Evolutionary conservation across 2,797 vertebrate species (phyloP).

Genomic region (Parambassis ranga): DNA sequence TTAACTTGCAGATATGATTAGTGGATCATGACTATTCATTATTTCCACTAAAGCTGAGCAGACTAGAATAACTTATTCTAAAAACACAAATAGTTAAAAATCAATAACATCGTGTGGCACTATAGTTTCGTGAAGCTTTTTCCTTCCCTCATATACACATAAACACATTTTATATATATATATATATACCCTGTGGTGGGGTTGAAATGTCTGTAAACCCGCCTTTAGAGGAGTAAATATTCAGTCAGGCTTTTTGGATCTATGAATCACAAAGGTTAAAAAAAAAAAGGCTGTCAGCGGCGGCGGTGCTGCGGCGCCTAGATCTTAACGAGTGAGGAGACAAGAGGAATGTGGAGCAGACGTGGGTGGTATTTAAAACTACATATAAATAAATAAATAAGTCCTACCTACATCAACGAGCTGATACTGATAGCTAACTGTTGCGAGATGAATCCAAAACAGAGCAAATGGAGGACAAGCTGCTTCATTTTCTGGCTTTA

Average conservation of each 20-base stretch:
- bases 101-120: too few relatives aligned
- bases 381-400: conserved; percentile 79
- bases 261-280: conserved; percentile 79
- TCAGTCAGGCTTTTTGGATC: conserved; percentile 68
- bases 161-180: too few relatives aligned
- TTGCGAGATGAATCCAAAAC: conserved; percentile 60
- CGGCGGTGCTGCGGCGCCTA: conserved; percentile 63
- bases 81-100: too few relatives aligned
- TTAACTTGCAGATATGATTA: conserved; percentile 35
- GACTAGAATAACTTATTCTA: too few relatives aligned
- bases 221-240: conserved; percentile 73
- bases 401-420: conserved; percentile 55
- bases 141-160: background rate
- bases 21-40: conserved; percentile 30
- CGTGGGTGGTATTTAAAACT: conserved; percentile 82
- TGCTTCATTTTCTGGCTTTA: conserved; percentile 58
- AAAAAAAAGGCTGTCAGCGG: conserved; percentile 78
- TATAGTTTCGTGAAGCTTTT: too few relatives aligned
- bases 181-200: conserved; percentile 30
- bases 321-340: conserved; percentile 71
- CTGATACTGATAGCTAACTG: conserved; percentile 69
- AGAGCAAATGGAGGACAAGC: conserved; percentile 56
- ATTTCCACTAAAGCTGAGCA: conserved; percentile 11
- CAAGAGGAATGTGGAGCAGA: conserved; percentile 76
- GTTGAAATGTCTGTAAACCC: conserved; percentile 56